Evolutionary conservation across 2,888 invertebrate species (phyloP).

Genomic region (Sesamia inferens): DNA sequence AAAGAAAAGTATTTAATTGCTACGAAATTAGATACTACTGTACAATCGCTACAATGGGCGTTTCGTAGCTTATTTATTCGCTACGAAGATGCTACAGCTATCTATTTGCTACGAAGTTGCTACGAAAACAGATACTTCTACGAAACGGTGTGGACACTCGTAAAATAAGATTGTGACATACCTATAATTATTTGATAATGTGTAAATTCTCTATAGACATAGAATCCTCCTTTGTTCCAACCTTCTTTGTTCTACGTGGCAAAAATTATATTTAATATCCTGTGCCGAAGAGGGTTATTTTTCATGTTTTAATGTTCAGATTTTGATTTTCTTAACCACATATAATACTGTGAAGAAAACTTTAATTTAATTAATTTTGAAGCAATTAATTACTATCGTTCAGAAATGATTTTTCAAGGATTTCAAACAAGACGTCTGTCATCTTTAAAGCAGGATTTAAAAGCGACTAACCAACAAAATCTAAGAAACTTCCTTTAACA

Average conservation of each 20-base stretch:
- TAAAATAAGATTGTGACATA: background rate
- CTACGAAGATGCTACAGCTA: conserved; percentile 47
- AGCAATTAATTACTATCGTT: too few relatives aligned
- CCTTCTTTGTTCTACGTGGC: background rate
- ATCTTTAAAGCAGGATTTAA: background rate
- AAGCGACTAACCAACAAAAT: background rate
- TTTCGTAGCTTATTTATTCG: conserved; percentile 32
- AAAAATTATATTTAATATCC: background rate
- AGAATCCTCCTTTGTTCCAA: background rate
- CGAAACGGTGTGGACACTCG: background rate
- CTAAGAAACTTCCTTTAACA: background rate
- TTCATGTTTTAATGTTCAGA: background rate
- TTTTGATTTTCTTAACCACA: background rate
- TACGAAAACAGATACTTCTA: conserved; percentile 37
- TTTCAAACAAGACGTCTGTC: background rate
- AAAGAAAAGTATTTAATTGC: background rate
- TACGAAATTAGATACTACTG: conserved; percentile 24
- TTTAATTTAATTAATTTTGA: background rate
- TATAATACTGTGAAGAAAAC: background rate
- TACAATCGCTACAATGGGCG: conserved; percentile 27
- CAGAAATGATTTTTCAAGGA: background rate
- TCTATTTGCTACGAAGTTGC: conserved; percentile 40
- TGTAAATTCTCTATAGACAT: background rate
- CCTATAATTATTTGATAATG: background rate
- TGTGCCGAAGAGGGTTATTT: background rate